Evolutionary conservation across 2,797 vertebrate genomes (phyloP), one percentile per base, ranked within the genome.

Genomic region (Australoheros facetus): DNA sequence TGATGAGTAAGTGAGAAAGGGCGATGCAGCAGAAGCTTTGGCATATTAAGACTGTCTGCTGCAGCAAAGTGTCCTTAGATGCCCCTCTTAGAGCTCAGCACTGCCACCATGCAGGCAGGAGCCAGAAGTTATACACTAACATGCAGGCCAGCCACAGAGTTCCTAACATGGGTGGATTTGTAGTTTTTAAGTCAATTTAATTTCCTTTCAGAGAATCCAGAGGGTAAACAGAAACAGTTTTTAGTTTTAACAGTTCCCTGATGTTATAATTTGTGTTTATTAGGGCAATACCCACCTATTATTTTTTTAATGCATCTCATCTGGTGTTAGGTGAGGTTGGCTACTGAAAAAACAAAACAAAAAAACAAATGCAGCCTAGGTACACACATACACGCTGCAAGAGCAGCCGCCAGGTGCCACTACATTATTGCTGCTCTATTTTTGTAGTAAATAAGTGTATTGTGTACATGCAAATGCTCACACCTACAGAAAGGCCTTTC

Each of bases 31-130:
- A 91, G 76, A 83, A 86, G 85, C 81, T 77, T 73, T 28, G 34
- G 86, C 80, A 82, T 84, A 87, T 81, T 54, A 69, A 82, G 57
- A 81, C 11, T 30, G 83, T 87, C 83, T 92, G 88, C 87, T 86
- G 89, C 91, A 85, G 90, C 88, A 85, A 78, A n/a, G 34, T 85
- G 84, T 93, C 90, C 92, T 94, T 66, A 77, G 32, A 86, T 85
- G 85, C 81, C 85, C 87, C 86, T 80, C 77, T 59, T 62, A 23
- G 28, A 77, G 73, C 82, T 82, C 73, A 62, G 86, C 58, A 58
- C 59, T 85, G 72, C 73, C 71, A 60, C 79, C 71, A 10, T 75
- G 75, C 81, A 79, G 72, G 48, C 74, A 56, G 70, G 71, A 82
- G 55, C 55, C 28, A 71, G 51, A 79, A 42, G 60, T 54, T 69